Conservation (phyloP, 1,140 invertebrate species). For the Zaprionus vittiger region DNA sequence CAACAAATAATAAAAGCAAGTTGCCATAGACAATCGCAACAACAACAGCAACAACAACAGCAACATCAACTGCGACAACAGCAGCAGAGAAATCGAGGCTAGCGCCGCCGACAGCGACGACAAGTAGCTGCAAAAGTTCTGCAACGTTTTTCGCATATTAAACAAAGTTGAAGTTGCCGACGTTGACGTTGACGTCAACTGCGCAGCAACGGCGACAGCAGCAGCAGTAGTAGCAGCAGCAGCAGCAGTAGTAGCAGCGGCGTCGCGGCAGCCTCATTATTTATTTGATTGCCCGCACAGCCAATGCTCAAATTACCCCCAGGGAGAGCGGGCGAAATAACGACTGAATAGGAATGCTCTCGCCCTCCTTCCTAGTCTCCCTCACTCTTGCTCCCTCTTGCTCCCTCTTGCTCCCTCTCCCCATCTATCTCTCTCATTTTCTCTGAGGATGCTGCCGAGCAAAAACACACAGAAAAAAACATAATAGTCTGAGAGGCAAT, state of each 20-base stretch:
- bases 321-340: constrained; percentile 49
- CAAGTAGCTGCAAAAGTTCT: constrained; percentile 73
- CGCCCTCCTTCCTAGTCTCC: background rate
- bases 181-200: constrained; percentile 26
- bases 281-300: constrained; percentile 81
- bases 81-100: constrained; percentile 30
- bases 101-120: constrained; percentile 34
- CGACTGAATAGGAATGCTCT: constrained; percentile 11
- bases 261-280: constrained; percentile 74
- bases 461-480: constrained; percentile 37
- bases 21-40: constrained; percentile 75
- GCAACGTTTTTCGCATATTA: constrained; percentile 82
- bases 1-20: constrained; percentile 75
- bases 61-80: constrained; percentile 35
- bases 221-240: constrained; percentile 26
- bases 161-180: constrained; percentile 67
- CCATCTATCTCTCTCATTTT: background rate
- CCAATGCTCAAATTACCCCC: constrained; percentile 76
- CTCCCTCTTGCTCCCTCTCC: background rate
- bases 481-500: constrained; percentile 44
- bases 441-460: constrained; percentile 1
- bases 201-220: constrained; percentile 26
- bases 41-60: constrained; percentile 46
- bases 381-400: background rate
- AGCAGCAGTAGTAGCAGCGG: constrained; percentile 32